Evolutionary conservation across 2,888 invertebrate species (phyloP).

Genomic region (Margaritifera margaritifera): DNA sequence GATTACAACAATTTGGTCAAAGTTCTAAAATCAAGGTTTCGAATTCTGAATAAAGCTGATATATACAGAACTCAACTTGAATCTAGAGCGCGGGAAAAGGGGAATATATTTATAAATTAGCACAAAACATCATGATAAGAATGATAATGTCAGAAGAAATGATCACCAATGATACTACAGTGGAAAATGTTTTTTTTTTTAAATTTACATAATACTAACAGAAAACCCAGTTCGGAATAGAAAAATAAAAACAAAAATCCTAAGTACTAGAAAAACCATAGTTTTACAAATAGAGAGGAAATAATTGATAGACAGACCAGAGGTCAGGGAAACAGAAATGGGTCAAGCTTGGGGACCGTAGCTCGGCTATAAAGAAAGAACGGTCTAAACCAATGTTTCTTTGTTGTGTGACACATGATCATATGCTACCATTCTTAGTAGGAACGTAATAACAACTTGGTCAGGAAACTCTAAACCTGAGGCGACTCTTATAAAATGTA

Average conservation of each 20-base stretch:
- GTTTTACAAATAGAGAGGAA: background rate
- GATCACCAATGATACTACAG: background rate
- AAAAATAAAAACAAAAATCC: no score
- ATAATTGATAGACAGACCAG: background rate
- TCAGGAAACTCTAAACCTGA: background rate
- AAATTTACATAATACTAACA: no score
- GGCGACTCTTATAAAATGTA: slow-evolving; percentile 3
- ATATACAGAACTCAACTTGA: no score
- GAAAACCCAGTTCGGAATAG: no score
- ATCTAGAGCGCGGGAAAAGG: no score
- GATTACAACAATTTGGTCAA: no score
- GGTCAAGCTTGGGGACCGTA: slow-evolving; percentile 13
- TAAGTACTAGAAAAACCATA: no score
- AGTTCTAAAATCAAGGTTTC: no score
- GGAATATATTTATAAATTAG: no score
- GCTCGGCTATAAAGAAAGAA: slow-evolving; percentile 4
- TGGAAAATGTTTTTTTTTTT: no score
- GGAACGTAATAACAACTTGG: background rate
- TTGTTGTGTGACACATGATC: slow-evolving; percentile 18
- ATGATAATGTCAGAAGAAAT: background rate
- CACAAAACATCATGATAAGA: no score
- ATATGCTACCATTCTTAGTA: slow-evolving; percentile 13
- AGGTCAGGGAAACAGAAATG: slow-evolving; percentile 9
- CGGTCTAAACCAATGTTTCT: slow-evolving; percentile 2
- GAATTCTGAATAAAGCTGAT: no score